Evolutionary conservation across 2,797 vertebrate species (phyloP).

Genomic region (Sebastes ruberrimus): DNA sequence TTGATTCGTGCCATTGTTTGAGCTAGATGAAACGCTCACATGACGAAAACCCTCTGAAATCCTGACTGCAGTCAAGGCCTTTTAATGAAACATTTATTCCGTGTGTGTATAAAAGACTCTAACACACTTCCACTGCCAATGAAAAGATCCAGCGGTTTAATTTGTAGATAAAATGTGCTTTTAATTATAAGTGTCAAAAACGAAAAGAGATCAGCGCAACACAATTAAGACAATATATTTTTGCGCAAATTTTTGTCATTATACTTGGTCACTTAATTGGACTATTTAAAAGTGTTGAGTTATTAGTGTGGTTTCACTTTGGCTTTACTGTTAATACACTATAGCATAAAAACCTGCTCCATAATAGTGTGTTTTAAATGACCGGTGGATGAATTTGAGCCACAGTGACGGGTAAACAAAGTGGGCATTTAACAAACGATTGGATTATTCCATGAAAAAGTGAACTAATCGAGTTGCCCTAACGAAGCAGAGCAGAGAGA

Average conservation of each 20-base stretch:
- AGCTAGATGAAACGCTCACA: slow-evolving; percentile 45
- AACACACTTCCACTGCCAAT: slow-evolving; percentile 23
- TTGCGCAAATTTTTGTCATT: slow-evolving; percentile 23
- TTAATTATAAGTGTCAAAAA: slow-evolving; percentile 58
- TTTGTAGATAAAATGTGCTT: slow-evolving; percentile 42
- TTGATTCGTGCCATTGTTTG: slow-evolving; percentile 59
- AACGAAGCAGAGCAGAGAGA: background rate
- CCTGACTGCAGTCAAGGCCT: slow-evolving; percentile 45
- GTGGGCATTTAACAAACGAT: background rate
- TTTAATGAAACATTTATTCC: slow-evolving; percentile 68
- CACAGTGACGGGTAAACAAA: background rate
- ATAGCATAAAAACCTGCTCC: background rate
- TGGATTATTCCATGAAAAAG: background rate
- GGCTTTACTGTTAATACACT: background rate
- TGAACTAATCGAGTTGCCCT: background rate
- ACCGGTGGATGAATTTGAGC: background rate
- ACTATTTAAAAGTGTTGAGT: slow-evolving; percentile 6
- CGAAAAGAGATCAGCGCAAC: slow-evolving; percentile 33
- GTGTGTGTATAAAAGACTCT: slow-evolving; percentile 30
- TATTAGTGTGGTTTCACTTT: background rate
- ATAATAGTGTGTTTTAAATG: background rate
- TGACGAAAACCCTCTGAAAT: slow-evolving; percentile 71
- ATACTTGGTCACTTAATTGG: slow-evolving; percentile 23
- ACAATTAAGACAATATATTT: slow-evolving; percentile 39
- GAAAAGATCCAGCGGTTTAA: slow-evolving; percentile 37